Evolutionary conservation across 2,888 invertebrate genomes (phyloP).

Genomic region (Mylabris sibirica): DNA sequence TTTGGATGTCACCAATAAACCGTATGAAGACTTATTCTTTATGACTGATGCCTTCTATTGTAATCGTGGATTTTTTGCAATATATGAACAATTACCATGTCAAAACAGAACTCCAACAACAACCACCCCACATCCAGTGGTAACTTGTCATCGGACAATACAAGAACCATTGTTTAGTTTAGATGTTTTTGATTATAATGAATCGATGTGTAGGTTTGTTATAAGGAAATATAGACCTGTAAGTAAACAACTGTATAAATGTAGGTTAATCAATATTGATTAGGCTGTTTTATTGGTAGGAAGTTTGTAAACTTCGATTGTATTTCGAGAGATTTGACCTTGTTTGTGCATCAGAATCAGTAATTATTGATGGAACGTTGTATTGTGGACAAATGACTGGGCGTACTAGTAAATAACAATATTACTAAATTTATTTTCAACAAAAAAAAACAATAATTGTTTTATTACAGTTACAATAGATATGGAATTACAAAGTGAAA

Average conservation of each 20-base stretch:
- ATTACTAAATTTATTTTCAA: neutral
- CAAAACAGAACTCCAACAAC: constrained; percentile 26
- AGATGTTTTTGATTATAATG: constrained; percentile 44
- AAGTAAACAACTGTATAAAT: neutral
- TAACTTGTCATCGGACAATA: constrained; percentile 47
- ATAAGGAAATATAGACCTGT: constrained; percentile 31
- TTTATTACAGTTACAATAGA: constrained; percentile 32
- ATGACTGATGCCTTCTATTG: constrained; percentile 55
- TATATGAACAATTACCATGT: constrained; percentile 60
- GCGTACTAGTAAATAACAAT: constrained; percentile 48
- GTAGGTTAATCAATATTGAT: constrained; percentile 9
- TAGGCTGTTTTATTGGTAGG: constrained; percentile 36
- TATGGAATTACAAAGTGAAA: constrained; percentile 18
- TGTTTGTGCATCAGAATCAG: constrained; percentile 51
- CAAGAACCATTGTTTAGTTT: constrained; percentile 48
- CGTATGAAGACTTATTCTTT: constrained; percentile 57
- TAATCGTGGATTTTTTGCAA: constrained; percentile 60
- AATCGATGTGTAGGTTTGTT: constrained; percentile 39
- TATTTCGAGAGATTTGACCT: constrained; percentile 53
- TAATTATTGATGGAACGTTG: constrained; percentile 49
- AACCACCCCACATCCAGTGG: constrained; percentile 13
- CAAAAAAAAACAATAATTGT: neutral
- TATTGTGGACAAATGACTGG: constrained; percentile 55
- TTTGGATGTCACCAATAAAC: constrained; percentile 40
- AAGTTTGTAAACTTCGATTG: constrained; percentile 53